Conservation (phyloP, 2,797 vertebrate genomes). For the Tangara arthus region DNA sequence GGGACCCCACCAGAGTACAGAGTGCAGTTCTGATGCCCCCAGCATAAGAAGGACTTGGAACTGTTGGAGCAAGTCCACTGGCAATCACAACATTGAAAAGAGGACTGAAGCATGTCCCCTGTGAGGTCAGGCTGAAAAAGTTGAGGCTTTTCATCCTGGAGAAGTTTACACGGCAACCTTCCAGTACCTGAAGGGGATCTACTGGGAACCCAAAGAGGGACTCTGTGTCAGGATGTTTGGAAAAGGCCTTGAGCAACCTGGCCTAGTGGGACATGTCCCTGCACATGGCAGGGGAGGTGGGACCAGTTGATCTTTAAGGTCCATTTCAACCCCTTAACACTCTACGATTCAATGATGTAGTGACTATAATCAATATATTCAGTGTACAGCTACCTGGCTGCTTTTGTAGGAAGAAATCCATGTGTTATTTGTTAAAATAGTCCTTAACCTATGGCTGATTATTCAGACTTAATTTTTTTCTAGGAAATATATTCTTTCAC, state of each 20-base stretch:
- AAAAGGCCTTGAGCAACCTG: background rate
- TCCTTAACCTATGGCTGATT: background rate
- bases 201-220: too few relatives aligned
- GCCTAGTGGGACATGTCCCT: rapidly evolving
- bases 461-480: background rate
- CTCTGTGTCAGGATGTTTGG: background rate
- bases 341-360: background rate
- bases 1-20: background rate
- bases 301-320: too few relatives aligned
- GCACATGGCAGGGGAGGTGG: background rate
- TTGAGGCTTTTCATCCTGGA: too few relatives aligned
- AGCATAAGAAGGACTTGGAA: background rate
- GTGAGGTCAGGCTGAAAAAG: background rate
- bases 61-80: background rate
- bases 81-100: rapidly evolving
- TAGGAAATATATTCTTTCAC: background rate
- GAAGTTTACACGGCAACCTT: background rate
- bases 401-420: background rate
- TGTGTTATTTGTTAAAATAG: background rate
- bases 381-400: background rate
- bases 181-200: too few relatives aligned
- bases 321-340: background rate
- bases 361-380: background rate
- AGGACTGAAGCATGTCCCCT: background rate
- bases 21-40: background rate